phyloP scores from a whole-genome alignment of 1,140 invertebrate species.

The Metaphire vulgaris region DNA sequence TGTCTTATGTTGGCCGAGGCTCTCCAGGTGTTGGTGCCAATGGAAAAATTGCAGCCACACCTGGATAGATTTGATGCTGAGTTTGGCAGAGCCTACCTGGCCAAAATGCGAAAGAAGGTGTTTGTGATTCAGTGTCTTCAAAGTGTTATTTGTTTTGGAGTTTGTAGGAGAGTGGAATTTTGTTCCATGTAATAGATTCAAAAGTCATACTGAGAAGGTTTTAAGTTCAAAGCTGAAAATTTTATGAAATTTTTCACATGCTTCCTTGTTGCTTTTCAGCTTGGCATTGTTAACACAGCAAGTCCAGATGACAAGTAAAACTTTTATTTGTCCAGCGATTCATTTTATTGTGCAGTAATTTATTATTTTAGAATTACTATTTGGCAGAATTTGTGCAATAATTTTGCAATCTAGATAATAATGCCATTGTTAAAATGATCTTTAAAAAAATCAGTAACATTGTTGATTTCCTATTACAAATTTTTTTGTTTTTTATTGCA shows the following conservation, averaged over 20 bases:
- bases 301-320: background rate
- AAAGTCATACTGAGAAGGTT: no score
- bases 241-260: no score
- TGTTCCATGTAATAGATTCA: no score
- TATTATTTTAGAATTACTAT: background rate
- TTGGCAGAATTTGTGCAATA: background rate
- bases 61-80: slow-evolving; percentile 34
- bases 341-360: slow-evolving; percentile 1
- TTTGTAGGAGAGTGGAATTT: no score
- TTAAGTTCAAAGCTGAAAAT: no score
- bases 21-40: slow-evolving; percentile 52
- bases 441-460: no score
- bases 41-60: slow-evolving; percentile 40
- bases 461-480: background rate
- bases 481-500: background rate
- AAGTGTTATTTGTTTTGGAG: background rate
- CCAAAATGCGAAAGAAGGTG: slow-evolving; percentile 42
- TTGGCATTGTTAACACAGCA: background rate
- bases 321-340: background rate
- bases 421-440: no score
- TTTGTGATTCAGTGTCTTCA: slow-evolving; percentile 2
- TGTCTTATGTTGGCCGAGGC: slow-evolving; percentile 56
- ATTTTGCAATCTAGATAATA: slow-evolving; percentile 5
- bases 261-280: background rate
- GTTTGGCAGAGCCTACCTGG: slow-evolving; percentile 34